Evolutionary conservation across 1,140 invertebrate species (phyloP).

Genomic region (Hesperophylax magnus): DNA sequence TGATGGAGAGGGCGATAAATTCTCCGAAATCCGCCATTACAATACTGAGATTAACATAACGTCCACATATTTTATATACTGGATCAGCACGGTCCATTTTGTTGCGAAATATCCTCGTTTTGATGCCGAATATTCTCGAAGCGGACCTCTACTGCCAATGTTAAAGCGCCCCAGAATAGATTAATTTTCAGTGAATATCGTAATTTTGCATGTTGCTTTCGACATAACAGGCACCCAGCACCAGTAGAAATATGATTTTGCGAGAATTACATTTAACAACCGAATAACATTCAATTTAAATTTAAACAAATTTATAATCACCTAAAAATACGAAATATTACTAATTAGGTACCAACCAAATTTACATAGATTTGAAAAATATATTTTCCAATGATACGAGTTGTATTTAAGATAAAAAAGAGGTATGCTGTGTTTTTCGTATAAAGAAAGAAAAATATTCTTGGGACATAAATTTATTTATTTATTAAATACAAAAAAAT

Average conservation of each 20-base stretch:
- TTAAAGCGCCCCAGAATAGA: neutral
- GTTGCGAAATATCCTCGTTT: neutral
- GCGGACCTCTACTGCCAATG: neutral
- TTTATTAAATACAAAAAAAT: too few relatives aligned
- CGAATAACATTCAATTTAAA: too few relatives aligned
- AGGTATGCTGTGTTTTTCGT: too few relatives aligned
- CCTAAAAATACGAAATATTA: too few relatives aligned
- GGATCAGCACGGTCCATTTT: neutral
- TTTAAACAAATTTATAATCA: too few relatives aligned
- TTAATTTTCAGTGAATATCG: neutral
- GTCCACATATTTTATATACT: constrained; percentile 27
- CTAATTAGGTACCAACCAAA: too few relatives aligned
- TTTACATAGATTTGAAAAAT: neutral
- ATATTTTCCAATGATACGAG: too few relatives aligned
- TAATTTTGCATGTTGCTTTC: neutral
- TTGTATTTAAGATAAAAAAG: too few relatives aligned
- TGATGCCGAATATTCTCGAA: neutral
- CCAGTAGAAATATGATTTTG: neutral
- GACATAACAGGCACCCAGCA: neutral
- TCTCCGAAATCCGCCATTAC: neutral
- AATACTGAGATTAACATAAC: constrained; percentile 25
- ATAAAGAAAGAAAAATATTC: too few relatives aligned
- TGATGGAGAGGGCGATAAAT: constrained; percentile 23
- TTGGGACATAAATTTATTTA: too few relatives aligned
- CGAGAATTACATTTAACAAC: neutral